Evolutionary conservation across 2,888 invertebrate species (phyloP).

Genomic region (Troides helena): DNA sequence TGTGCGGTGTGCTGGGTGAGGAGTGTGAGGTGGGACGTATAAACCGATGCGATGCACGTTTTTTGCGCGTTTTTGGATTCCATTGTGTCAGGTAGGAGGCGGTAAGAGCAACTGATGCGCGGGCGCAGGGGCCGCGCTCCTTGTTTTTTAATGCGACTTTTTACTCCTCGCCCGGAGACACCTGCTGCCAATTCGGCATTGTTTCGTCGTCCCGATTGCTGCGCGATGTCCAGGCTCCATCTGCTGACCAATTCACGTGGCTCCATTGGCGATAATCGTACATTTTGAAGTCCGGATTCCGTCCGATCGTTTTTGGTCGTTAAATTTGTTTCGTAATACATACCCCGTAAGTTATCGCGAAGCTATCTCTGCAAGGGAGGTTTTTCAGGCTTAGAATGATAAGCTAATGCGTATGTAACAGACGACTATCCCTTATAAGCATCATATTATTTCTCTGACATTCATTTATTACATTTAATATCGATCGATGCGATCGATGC

Average conservation of each 20-base stretch:
- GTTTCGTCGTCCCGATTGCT: constrained; percentile 18
- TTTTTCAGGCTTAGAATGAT: too few species aligned
- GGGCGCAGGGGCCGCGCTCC: constrained; percentile 25
- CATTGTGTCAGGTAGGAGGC: constrained; percentile 61
- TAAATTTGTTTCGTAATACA: too few species aligned
- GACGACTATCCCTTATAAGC: too few species aligned
- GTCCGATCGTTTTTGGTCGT: background rate
- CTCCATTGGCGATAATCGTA: background rate
- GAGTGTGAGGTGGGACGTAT: constrained; percentile 44
- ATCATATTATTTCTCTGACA: too few species aligned
- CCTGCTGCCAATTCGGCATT: constrained; percentile 28
- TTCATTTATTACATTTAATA: too few species aligned
- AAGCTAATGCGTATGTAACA: too few species aligned
- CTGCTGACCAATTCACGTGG: constrained; percentile 3
- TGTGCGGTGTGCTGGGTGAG: constrained; percentile 29
- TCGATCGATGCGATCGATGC: too few species aligned
- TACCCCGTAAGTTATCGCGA: too few species aligned
- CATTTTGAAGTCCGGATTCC: background rate
- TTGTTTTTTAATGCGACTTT: constrained; percentile 21
- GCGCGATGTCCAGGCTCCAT: background rate
- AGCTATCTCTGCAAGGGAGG: too few species aligned
- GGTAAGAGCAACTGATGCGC: constrained; percentile 38
- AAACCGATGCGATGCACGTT: constrained; percentile 56
- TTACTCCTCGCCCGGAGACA: constrained; percentile 13
- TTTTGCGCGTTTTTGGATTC: constrained; percentile 63